Evolutionary conservation across 2,888 invertebrate species (phyloP).

Genomic region (Caenorhabditis zanzibari): DNA sequence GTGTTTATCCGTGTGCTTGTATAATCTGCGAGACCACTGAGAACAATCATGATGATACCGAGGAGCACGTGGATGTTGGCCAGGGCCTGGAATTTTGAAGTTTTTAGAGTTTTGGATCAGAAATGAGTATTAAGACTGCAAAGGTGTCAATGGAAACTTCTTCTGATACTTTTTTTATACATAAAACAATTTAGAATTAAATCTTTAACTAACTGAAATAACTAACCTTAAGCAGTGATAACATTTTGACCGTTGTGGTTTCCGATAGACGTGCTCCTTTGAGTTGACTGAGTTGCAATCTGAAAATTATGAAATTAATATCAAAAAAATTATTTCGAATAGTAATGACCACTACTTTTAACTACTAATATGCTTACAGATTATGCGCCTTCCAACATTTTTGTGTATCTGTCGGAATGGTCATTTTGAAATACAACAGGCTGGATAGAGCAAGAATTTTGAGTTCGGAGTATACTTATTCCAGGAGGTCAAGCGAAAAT

Average conservation of each 20-base stretch:
- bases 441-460: slow-evolving; percentile 59
- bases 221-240: slow-evolving; percentile 70
- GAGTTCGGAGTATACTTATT: slow-evolving; percentile 9
- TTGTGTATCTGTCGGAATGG: slow-evolving; percentile 51
- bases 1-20: slow-evolving; percentile 77
- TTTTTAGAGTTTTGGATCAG: neutral
- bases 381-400: slow-evolving; percentile 49
- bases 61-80: slow-evolving; percentile 80
- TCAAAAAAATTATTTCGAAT: neutral
- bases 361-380: slow-evolving; percentile 32
- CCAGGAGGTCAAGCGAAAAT: neutral
- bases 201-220: too few species aligned
- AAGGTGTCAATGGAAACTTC: too few species aligned
- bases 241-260: slow-evolving; percentile 71
- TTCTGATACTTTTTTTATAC: too few species aligned
- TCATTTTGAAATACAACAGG: slow-evolving; percentile 58
- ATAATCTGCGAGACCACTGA: slow-evolving; percentile 79
- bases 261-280: slow-evolving; percentile 72
- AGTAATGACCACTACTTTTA: neutral
- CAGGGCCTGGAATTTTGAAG: slow-evolving; percentile 72
- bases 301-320: slow-evolving; percentile 44
- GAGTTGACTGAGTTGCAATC: slow-evolving; percentile 72
- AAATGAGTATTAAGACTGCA: too few species aligned
- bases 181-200: too few species aligned
- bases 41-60: slow-evolving; percentile 76